A percentile compares a stretch with the other conserved stretches of the same genome.
Evolutionary conservation across 23 tunicate genomes (phyloP).

Genomic region (Botrylloides violaceus): DNA sequence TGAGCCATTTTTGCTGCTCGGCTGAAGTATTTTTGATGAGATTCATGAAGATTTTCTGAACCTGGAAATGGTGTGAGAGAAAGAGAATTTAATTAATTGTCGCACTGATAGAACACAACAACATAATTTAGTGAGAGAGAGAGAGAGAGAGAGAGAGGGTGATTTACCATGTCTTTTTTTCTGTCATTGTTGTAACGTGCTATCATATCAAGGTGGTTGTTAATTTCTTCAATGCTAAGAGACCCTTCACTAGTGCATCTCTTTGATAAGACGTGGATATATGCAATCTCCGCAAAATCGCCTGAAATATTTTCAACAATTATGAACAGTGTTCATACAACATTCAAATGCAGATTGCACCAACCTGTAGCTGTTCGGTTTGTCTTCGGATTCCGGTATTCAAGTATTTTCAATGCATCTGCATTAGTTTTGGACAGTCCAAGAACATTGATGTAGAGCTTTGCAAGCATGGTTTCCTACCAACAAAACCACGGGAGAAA

Average conservation of each 20-base stretch:
- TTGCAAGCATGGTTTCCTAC: constrained; percentile 70
- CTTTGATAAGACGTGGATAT: constrained; percentile 59
- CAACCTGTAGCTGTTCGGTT: constrained; percentile 39
- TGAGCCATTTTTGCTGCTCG: constrained; percentile 83
- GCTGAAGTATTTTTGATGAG: constrained; percentile 59
- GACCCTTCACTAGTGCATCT: constrained; percentile 61
- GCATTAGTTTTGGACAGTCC: constrained; percentile 45
- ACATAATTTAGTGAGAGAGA: no score
- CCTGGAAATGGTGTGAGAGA: constrained; percentile 14
- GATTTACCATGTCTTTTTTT: constrained; percentile 41
- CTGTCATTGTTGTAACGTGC: constrained; percentile 40
- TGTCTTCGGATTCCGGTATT: constrained; percentile 59
- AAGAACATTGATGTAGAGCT: constrained; percentile 51
- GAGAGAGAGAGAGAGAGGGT: background rate
- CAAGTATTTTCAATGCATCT: constrained; percentile 68
- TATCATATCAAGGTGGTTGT: constrained; percentile 43
- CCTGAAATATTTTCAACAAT: constrained; percentile 23
- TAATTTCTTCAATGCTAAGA: constrained; percentile 43
- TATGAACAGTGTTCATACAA: background rate
- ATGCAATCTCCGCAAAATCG: constrained; percentile 82
- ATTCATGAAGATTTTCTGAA: constrained; percentile 48
- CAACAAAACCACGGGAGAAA: no score
- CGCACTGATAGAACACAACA: no score
- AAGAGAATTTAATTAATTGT: background rate
- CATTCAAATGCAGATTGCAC: background rate